Base-by-base conservation (phyloP, 1,140 invertebrate species). In the Subanguina moxae region DNA sequence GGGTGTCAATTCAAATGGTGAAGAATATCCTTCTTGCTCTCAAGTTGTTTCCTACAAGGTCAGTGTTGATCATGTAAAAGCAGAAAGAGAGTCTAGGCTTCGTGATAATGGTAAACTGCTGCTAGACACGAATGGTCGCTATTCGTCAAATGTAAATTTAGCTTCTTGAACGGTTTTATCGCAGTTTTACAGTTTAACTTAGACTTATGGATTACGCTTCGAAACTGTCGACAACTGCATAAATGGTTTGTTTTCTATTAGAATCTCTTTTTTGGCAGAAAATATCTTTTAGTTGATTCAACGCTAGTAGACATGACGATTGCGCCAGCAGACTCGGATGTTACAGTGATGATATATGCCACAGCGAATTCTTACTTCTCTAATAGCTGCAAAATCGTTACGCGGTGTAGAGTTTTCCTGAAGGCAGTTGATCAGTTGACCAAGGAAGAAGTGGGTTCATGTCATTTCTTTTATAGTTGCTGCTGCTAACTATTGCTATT, bases 31-130 rank as follows among this genome's bases (percentile, higher is more conserved):
- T 19, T 52, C 25, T 19, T 43, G 1, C 1, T 70, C 68, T 13
- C 68, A 56, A n/a, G 62, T 70, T 27, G 27, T 70, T 19, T 70
- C 68, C 25, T 70, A 59, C 48, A 59, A 58, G n/a, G 68, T 70
- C 30, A 25, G 45, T n/a, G 43, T 45, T 17, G 57, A 70, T 30
- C 21, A 45, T 27, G 38, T 28, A 13, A 9, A 42, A 19, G 45
- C 62, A 23, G 32, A 52, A 1, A 52, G 48, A 15, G 48, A 19
- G 15, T 52, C 48, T 7, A 52, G 48, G 48, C n/a, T 21, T 7
- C 48, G 48, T 21, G 48, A 52, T 25, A 52, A 1, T 52, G 48
- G 23, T 5, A 19, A 52, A 25, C 15, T 15, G 23, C n/a, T 52
- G 17, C 15, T 52, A 27, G 66, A 68, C 28, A 62, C 66, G n/a